Evolutionary conservation across 1,140 invertebrate genomes (phyloP).

Genomic region (Anastatus disparis): DNA sequence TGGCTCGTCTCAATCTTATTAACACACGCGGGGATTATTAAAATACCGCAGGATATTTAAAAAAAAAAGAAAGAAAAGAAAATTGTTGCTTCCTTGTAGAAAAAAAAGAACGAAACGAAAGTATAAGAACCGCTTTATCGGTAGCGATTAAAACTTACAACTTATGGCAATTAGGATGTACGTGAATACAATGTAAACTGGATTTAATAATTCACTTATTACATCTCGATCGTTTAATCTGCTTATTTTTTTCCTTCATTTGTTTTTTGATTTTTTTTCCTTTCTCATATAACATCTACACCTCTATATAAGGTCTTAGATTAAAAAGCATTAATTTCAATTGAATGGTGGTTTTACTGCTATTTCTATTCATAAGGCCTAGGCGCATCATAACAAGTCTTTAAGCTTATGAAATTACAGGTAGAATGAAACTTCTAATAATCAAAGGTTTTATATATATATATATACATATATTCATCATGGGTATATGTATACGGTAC

Average conservation of each 20-base stretch:
- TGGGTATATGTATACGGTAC: too few relatives aligned
- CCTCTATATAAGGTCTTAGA: neutral
- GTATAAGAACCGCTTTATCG: too few relatives aligned
- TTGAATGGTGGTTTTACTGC: conserved; percentile 1
- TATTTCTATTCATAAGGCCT: conserved; percentile 23
- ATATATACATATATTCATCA: too few relatives aligned
- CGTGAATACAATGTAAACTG: neutral
- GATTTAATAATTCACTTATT: conserved; percentile 13
- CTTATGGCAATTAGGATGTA: neutral
- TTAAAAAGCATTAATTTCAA: conserved; percentile 25
- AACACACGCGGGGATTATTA: neutral
- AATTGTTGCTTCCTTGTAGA: neutral
- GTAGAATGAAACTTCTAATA: conserved; percentile 19
- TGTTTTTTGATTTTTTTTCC: too few relatives aligned
- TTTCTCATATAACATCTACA: too few relatives aligned
- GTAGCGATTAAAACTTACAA: too few relatives aligned
- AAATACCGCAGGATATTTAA: neutral
- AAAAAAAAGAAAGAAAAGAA: neutral
- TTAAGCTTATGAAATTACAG: conserved; percentile 5
- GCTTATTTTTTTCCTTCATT: neutral
- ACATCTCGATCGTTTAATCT: neutral
- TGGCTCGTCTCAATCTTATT: too few relatives aligned
- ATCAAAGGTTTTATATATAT: neutral
- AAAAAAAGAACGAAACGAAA: too few relatives aligned
- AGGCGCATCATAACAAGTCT: neutral